Evolutionary conservation across 2,113 vertebrate genomes (phyloP).

Genomic region (Numida meleagris): DNA sequence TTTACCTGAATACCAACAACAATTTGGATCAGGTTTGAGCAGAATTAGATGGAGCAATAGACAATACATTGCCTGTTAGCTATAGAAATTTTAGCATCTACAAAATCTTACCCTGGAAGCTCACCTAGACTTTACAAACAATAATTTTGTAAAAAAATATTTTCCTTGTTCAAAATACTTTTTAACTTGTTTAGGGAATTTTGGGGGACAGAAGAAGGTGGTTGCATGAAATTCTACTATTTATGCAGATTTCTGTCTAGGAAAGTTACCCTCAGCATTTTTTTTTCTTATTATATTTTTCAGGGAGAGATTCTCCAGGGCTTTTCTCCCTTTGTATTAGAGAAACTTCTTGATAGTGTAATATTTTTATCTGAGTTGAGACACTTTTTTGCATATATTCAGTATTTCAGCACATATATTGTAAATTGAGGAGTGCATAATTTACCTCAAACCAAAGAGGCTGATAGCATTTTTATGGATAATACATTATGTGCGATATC

Average conservation of each 20-base stretch:
- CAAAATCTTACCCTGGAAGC: neutral
- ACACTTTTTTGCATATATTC: neutral
- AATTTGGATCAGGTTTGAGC: neutral
- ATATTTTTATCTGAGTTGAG: neutral
- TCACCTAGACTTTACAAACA: neutral
- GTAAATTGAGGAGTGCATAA: neutral
- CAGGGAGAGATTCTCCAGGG: neutral
- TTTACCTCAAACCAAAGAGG: neutral
- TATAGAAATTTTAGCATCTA: neutral
- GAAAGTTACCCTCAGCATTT: neutral
- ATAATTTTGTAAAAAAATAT: neutral
- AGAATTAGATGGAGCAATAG: neutral
- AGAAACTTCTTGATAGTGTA: neutral
- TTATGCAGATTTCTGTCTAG: neutral
- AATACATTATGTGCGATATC: neutral
- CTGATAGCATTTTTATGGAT: neutral
- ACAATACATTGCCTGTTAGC: neutral
- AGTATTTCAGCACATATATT: neutral
- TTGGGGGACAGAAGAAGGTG: neutral
- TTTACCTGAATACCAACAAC: neutral
- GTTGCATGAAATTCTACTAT: neutral
- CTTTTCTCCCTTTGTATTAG: neutral
- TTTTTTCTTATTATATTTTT: neutral
- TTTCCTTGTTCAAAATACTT: neutral
- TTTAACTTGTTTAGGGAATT: neutral